phyloP scores from a whole-genome alignment of 1,140 invertebrate genomes.

The Fopius arisanus region DNA sequence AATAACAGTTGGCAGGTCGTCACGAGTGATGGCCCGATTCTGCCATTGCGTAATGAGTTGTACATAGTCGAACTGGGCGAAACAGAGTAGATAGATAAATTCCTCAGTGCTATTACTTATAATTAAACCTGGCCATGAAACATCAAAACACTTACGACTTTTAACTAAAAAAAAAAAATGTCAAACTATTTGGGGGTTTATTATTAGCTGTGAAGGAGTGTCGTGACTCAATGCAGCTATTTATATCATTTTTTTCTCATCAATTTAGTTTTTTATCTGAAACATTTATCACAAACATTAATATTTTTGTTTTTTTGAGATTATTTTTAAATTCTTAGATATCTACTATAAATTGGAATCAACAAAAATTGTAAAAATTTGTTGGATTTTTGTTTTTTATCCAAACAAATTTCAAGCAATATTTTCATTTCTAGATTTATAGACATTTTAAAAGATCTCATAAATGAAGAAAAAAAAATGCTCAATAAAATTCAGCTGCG shows the following conservation, averaged over 20 bases:
- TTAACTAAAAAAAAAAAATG: neutral
- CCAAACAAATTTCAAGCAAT: too few relatives aligned
- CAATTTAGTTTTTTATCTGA: too few relatives aligned
- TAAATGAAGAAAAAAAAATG: neutral
- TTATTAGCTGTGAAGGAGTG: neutral
- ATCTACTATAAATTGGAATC: too few relatives aligned
- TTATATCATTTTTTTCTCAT: too few relatives aligned
- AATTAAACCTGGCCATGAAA: conserved; percentile 1
- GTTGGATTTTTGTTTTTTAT: too few relatives aligned
- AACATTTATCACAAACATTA: too few relatives aligned
- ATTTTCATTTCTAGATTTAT: neutral
- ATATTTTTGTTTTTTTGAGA: too few relatives aligned
- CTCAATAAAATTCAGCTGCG: neutral
- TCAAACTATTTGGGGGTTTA: neutral
- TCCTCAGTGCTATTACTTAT: neutral
- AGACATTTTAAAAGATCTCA: neutral
- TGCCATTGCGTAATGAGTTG: neutral
- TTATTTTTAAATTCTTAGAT: too few relatives aligned
- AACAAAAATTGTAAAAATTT: too few relatives aligned
- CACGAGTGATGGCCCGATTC: conserved; percentile 12
- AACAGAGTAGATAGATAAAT: conserved; percentile 1
- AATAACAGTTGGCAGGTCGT: conserved; percentile 7
- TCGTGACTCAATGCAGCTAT: too few relatives aligned
- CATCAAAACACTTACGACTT: neutral
- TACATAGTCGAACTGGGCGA: neutral